Evolutionary conservation across 2,797 vertebrate genomes (phyloP).

Genomic region (Cygnus olor): DNA sequence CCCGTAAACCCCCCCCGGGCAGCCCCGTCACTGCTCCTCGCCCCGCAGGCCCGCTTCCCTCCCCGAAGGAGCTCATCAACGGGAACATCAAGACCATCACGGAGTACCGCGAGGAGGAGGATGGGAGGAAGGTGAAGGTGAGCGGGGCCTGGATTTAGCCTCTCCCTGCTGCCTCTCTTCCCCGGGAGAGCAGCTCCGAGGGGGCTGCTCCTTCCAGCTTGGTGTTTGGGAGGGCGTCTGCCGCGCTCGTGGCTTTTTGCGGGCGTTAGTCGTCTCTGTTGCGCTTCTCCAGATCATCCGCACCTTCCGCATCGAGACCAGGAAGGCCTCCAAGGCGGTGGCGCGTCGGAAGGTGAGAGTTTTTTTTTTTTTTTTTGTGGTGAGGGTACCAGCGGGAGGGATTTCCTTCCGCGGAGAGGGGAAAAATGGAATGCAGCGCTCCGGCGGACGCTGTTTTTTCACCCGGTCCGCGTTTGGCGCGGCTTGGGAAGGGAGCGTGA

Average conservation of each 20-base stretch:
- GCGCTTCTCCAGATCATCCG: constrained; percentile 85
- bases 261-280: accelerated
- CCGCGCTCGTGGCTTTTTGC: too few relatives aligned
- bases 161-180: accelerated
- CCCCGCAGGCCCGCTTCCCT: constrained; percentile 84
- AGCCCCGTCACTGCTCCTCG: not conserved
- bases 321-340: constrained; percentile 96
- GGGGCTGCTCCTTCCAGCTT: too few relatives aligned
- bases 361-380: too few relatives aligned
- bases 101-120: constrained; percentile 93
- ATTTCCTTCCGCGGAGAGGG: too few relatives aligned
- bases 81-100: constrained; percentile 95
- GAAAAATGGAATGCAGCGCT: accelerated
- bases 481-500: too few relatives aligned
- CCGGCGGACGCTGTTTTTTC: accelerated
- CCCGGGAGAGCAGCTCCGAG: too few relatives aligned
- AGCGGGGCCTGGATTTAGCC: not conserved
- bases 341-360: constrained; percentile 90
- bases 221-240: too few relatives aligned
- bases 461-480: not conserved
- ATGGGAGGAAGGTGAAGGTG: constrained; percentile 93
- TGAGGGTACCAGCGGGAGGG: not conserved
- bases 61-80: constrained; percentile 91
- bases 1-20: too few relatives aligned
- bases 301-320: constrained; percentile 94